These are phyloP conservation scores for Borostomias antarcticus DNA, from an alignment of 2,797 vertebrate species.

Conservation along the genomic window DNA sequence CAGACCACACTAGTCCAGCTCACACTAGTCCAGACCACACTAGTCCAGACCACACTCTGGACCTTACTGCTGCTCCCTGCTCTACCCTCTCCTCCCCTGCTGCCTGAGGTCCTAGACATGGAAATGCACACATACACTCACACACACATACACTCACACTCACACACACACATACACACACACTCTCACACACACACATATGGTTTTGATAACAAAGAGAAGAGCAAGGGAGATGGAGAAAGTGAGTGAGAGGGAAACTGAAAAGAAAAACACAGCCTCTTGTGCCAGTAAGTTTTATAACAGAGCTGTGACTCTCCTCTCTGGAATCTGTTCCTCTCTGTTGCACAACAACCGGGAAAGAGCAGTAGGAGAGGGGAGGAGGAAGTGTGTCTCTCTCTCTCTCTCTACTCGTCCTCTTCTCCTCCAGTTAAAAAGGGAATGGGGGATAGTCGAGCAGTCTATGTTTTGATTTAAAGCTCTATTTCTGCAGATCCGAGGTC, in stretches of 20 bases:
- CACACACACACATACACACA: conserved; percentile 26
- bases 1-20: not conserved
- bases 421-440: conserved; percentile 32
- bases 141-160: conserved; percentile 64
- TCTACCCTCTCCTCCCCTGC: conserved; percentile 15
- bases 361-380: conserved; percentile 67
- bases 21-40: not conserved
- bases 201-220: conserved; percentile 80
- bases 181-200: conserved; percentile 64
- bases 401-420: conserved; percentile 8
- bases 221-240: conserved; percentile 50
- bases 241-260: conserved; percentile 39
- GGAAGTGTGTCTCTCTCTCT: conserved; percentile 22
- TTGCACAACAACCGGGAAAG: conserved; percentile 79
- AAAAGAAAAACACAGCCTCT: conserved; percentile 75
- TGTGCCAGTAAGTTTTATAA: conserved; percentile 83
- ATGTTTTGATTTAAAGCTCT: conserved; percentile 44
- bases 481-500: conserved; percentile 48
- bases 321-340: conserved; percentile 77
- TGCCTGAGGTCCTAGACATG: conserved; percentile 36
- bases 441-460: conserved; percentile 42
- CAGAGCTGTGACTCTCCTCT: conserved; percentile 80
- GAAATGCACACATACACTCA: conserved; percentile 31
- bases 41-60: not conserved
- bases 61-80: too few species aligned